A percentile compares a stretch with the other conserved stretches of the same genome.
Evolutionary conservation across 2,797 vertebrate genomes (phyloP).

Genomic region (Brachyalestes nurse): DNA sequence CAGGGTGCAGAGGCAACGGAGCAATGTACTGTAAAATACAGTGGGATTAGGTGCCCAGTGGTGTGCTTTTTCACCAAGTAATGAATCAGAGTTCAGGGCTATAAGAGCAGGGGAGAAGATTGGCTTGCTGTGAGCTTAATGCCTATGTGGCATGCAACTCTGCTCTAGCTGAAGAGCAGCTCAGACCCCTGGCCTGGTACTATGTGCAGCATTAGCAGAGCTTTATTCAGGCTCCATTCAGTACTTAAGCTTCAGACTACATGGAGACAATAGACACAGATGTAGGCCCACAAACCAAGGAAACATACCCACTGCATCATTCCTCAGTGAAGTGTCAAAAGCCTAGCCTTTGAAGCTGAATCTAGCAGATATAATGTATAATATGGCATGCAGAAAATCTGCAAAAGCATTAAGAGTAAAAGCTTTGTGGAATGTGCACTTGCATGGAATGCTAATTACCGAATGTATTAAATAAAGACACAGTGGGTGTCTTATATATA

Average conservation of each 20-base stretch:
- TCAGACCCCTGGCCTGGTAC: slow-evolving; percentile 14
- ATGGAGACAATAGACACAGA: slow-evolving; percentile 14
- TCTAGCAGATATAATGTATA: not conserved
- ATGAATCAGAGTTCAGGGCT: slow-evolving; percentile 39
- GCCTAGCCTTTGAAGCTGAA: not conserved
- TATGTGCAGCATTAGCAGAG: slow-evolving; percentile 14
- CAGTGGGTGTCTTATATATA: not conserved
- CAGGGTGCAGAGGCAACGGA: not conserved
- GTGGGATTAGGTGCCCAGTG: slow-evolving; percentile 13
- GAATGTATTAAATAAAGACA: not conserved
- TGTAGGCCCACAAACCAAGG: not conserved
- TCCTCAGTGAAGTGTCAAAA: not conserved
- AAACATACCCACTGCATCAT: not conserved
- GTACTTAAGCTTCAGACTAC: slow-evolving; percentile 7
- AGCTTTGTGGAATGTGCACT: not conserved
- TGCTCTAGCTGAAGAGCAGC: slow-evolving; percentile 20
- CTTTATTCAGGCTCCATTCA: slow-evolving; percentile 11
- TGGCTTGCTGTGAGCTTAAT: slow-evolving; percentile 29
- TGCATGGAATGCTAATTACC: slow-evolving; percentile 8
- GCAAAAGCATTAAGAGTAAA: not conserved
- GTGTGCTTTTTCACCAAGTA: slow-evolving; percentile 35
- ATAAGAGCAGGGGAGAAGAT: slow-evolving; percentile 10
- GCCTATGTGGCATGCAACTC: slow-evolving; percentile 17
- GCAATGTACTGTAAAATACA: slow-evolving; percentile 20
- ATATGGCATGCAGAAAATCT: not conserved